Evolutionary conservation across 2,797 vertebrate genomes (phyloP).

Genomic region (Loris lydekkerianus): DNA sequence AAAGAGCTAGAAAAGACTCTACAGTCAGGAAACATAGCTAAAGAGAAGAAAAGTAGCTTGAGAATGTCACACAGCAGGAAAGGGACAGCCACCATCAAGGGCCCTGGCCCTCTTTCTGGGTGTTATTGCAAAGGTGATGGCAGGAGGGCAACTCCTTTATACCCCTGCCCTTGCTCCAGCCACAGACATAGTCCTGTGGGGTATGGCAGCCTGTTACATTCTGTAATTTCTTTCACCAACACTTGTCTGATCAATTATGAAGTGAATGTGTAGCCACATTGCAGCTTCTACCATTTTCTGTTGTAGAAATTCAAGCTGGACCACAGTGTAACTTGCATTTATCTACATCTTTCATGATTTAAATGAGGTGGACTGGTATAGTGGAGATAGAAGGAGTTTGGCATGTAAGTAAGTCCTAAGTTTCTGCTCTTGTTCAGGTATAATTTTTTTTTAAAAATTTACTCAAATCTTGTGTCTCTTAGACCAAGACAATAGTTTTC

Average conservation of each 20-base stretch:
- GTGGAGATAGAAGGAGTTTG: not conserved
- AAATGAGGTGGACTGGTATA: not conserved
- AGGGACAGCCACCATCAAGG: not conserved
- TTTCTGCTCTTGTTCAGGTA: not conserved
- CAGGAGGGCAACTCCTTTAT: no score
- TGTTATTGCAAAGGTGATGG: accelerated
- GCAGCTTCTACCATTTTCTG: not conserved
- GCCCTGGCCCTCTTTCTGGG: not conserved
- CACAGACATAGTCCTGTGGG: not conserved
- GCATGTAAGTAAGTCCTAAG: not conserved
- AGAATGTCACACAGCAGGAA: not conserved
- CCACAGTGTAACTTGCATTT: not conserved
- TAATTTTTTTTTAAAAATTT: constrained; percentile 26
- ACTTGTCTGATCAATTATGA: not conserved
- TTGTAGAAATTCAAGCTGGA: not conserved
- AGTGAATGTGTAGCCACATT: not conserved
- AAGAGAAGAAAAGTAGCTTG: not conserved
- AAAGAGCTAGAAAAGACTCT: not conserved
- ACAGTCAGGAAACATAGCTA: not conserved
- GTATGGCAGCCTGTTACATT: accelerated
- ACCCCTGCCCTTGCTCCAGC: not conserved
- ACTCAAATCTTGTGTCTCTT: not conserved
- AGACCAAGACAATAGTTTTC: not conserved
- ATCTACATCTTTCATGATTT: not conserved
- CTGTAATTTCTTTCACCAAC: not conserved